Evolutionary conservation across 2,888 invertebrate genomes (phyloP), one percentile per base, ranked within the genome.

Genomic region (Leucoma salicis): DNA sequence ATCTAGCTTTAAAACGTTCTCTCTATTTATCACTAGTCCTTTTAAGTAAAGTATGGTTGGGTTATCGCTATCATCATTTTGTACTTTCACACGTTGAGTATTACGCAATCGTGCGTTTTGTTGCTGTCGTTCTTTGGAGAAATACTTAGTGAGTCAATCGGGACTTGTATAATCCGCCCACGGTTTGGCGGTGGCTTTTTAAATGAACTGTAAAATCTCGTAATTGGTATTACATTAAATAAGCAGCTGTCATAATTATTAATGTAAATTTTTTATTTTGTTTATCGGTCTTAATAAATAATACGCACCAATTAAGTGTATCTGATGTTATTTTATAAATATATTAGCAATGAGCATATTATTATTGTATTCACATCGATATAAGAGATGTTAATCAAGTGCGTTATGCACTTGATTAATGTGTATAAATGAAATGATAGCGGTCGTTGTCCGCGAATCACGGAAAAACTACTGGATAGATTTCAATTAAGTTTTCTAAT

Each of bases 71-170:
- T 72, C 72, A 70, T 60, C 63, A 70, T 74, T 78, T 77, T 69
- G 58, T 56, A 57, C 79, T 81, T 82, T 82, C 76, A 80, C 80
- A 73, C 70, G 49, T 58, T 28, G 52, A 51, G 47, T 56, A 61
- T 81, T 81, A 70, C 76, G 78, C 71, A 80, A 81, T 73, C 66
- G 46, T 54, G 64, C 60, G 58, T 73, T 76, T 77, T 68, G 49
- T 58, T 57, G 63, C 61, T 61, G 58, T 63, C 50, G 61, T 65
- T 70, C 64, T 76, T 74, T 73, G 60, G 56, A 57, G 54, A 68
- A 73, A 58, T 70, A 66, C 61, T 76, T 70, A 65, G 65, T 65
- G 61, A 61, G 49, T 63, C 49, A 60, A 49, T 38, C 46, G 53
- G 49, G 45, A 39, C 47, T 33, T 46, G 40, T 38, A 33, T 42